Base-by-base conservation (phyloP, 2,113 vertebrate genomes). In the Prolemur simus region DNA sequence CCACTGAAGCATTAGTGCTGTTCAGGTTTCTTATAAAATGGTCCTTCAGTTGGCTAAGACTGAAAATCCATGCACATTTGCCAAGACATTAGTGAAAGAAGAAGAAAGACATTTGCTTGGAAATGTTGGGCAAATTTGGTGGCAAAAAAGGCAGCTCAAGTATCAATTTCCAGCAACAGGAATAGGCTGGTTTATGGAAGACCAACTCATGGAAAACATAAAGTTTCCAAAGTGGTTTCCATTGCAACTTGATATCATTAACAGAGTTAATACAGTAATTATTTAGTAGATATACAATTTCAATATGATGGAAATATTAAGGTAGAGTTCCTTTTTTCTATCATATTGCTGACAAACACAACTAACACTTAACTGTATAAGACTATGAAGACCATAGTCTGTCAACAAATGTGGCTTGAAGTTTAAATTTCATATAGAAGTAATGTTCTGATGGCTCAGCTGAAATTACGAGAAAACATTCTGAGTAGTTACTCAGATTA, bases 401-500 rank as follows among this genome's bases (percentile, higher is more conserved):
- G 39, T 60, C 54, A 91, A 76, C 5, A 18, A 77, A 87, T 76
- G 34, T 89, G 13, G 13, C 56, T 56, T 25, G 42, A 84, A 90
- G 45, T 92, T 92, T 66, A 73, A 83, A 6, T 74, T 96, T 95
- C 37, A 14, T 64, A 17, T 63, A 92, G 71, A 96, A 81, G 29
- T 89, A 74, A 78, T 39, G 2, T 54, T 83, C 47, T 84, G 80
- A 49, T 52, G 42, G 56, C 27, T 92, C 52, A 90, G 56, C 47
- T 96, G 69, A 58, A 95, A 85, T 96, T 74, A 69, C 17, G 80
- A 37, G 83, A 73, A 81, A 96, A 87, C 11, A 54, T n/a, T 74
- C 92, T 56, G 29, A 92, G 25, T 69, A 94, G 85, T 92, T 77
- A 74, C 21, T 94, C 71, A 85, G 64, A 78, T 86, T 84, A 96